phyloP scores from a whole-genome alignment of 1,140 invertebrate species.

The Heterodera schachtii region DNA sequence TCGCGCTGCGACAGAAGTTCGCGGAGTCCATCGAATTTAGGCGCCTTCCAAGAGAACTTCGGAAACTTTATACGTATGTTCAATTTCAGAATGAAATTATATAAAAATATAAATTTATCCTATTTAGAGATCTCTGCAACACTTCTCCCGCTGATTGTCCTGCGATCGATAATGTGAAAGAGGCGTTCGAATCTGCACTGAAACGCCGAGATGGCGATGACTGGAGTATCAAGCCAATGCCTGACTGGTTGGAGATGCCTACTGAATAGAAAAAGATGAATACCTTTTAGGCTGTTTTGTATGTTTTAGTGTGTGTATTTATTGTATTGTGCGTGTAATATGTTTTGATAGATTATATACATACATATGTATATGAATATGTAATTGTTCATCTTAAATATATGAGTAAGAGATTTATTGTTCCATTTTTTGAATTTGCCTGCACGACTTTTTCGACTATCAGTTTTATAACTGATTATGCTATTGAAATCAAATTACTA shows the following conservation, averaged over 20 bases:
- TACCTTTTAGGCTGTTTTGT: neutral
- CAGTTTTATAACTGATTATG: no score
- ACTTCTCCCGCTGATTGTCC: neutral
- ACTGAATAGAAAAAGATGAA: neutral
- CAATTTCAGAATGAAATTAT: neutral
- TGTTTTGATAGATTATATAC: no score
- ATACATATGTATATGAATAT: no score
- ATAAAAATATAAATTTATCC: neutral
- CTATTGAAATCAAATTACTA: no score
- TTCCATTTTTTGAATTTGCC: no score
- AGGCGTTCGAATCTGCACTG: neutral
- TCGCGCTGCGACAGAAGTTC: neutral
- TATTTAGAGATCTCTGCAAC: neutral
- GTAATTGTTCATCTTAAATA: no score
- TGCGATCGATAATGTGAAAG: neutral
- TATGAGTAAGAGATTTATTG: no score
- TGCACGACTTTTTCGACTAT: no score
- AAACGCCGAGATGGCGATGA: no score
- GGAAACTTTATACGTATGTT: slow-evolving; percentile 7
- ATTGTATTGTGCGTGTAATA: no score
- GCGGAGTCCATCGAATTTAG: neutral
- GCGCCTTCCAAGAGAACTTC: slow-evolving; percentile 14
- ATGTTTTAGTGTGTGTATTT: neutral
- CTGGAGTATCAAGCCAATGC: neutral
- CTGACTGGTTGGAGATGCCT: neutral